A percentile compares a stretch with the other conserved stretches of the same genome.
Evolutionary conservation across 2,113 vertebrate genomes (phyloP).

Genomic region (Podarcis raffonei): DNA sequence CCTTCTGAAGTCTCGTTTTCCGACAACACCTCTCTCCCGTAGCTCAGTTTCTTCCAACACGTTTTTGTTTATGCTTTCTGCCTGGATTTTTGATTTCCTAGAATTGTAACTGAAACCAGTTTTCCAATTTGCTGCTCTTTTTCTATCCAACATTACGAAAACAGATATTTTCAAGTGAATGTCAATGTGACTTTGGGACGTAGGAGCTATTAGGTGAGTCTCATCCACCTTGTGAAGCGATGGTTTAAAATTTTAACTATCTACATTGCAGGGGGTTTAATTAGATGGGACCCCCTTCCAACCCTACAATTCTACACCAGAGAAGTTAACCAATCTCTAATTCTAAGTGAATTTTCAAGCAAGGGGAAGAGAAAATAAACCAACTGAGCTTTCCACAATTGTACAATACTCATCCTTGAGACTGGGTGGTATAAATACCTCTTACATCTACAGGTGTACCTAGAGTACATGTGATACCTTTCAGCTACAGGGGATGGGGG

Average conservation of each 20-base stretch:
- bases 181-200: background rate
- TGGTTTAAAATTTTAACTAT: background rate
- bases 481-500: background rate
- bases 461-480: background rate
- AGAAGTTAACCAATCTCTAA: constrained; percentile 4
- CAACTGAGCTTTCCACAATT: background rate
- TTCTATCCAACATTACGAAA: constrained; percentile 44
- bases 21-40: background rate
- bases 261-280: too few relatives aligned
- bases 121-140: constrained; percentile 32
- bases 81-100: constrained; percentile 11
- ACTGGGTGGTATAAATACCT: background rate
- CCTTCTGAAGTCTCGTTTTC: too few relatives aligned
- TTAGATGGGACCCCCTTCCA: too few relatives aligned
- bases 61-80: background rate
- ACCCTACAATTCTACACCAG: background rate
- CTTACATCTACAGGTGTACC: background rate
- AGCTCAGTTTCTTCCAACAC: background rate
- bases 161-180: constrained; percentile 39
- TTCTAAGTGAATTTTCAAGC: constrained; percentile 34
- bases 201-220: background rate
- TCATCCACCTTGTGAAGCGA: background rate
- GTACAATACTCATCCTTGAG: background rate
- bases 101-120: constrained; percentile 46
- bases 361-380: background rate